Percentiles rank a stretch among this genome's conserved stretches.
phyloP scores from a whole-genome alignment of 2,888 invertebrate genomes.

The Matsumyia berberina region DNA sequence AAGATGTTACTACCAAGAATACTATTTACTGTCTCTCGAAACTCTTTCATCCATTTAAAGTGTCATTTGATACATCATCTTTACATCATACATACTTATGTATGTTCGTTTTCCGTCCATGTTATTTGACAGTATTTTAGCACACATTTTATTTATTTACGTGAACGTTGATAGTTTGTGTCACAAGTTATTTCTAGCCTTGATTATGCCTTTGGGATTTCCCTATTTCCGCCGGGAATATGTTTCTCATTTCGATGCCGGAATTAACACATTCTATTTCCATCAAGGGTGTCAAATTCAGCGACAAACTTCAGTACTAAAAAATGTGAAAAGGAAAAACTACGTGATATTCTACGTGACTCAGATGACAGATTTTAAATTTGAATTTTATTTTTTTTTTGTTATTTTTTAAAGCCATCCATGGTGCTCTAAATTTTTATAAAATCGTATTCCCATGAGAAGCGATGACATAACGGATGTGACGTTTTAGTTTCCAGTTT shows the following conservation, averaged over 20 bases:
- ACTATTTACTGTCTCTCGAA: no score
- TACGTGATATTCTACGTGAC: slow-evolving; percentile 6
- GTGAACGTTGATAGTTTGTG: not conserved
- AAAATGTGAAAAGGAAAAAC: not conserved
- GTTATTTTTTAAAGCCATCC: not conserved
- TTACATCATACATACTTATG: no score
- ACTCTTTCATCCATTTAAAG: no score
- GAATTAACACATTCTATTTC: slow-evolving; percentile 21
- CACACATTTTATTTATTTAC: not conserved
- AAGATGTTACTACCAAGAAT: no score
- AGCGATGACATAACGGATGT: no score
- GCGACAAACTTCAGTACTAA: not conserved
- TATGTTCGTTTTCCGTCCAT: no score
- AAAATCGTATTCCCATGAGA: no score
- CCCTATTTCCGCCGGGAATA: slow-evolving; percentile 7
- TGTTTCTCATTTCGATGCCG: not conserved
- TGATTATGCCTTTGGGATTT: slow-evolving; percentile 10
- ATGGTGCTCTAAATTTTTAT: no score
- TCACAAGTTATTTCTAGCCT: not conserved
- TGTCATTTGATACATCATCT: no score
- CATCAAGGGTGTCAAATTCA: not conserved
- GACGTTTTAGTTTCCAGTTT: no score
- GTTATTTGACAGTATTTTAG: no score
- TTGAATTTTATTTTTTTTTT: not conserved
- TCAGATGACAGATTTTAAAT: not conserved